phyloP scores from a whole-genome alignment of 2,888 invertebrate species.

The Xanthorhoe spadicearia region DNA sequence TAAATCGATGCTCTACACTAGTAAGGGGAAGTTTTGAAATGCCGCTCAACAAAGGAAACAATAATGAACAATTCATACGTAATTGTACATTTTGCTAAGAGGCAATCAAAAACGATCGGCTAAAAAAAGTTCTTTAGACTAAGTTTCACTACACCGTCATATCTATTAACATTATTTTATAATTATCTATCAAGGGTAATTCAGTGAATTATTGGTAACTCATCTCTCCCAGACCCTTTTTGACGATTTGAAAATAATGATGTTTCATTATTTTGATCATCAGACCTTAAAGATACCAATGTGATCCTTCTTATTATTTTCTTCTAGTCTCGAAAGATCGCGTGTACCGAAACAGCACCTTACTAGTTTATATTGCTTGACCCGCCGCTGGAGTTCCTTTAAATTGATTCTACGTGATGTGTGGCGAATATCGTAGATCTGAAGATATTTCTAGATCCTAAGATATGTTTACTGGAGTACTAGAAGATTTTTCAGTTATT shows the following conservation, averaged over 20 bases:
- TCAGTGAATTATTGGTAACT: too few relatives aligned
- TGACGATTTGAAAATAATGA: too few relatives aligned
- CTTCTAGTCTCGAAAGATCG: slow-evolving; percentile 2
- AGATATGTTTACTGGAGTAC: slow-evolving; percentile 11
- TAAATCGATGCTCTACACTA: slow-evolving; percentile 66
- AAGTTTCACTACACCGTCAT: too few relatives aligned
- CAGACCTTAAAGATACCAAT: too few relatives aligned
- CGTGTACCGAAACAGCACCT: slow-evolving; percentile 49
- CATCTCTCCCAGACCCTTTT: too few relatives aligned
- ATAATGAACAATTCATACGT: too few relatives aligned
- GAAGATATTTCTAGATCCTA: slow-evolving; percentile 22
- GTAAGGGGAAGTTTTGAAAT: slow-evolving; percentile 1
- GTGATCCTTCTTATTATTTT: neutral
- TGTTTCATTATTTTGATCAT: too few relatives aligned
- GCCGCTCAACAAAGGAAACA: neutral
- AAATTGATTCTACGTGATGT: slow-evolving; percentile 80
- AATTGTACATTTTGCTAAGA: too few relatives aligned
- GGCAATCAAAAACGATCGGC: too few relatives aligned
- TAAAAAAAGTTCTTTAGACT: too few relatives aligned
- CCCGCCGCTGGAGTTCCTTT: slow-evolving; percentile 75
- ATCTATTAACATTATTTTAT: too few relatives aligned
- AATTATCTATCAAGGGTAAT: too few relatives aligned
- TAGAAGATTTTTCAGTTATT: slow-evolving; percentile 10
- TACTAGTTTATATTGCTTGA: slow-evolving; percentile 72
- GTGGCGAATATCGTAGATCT: slow-evolving; percentile 56